Evolutionary conservation across 1,140 invertebrate species (phyloP).

Genomic region (Steinernema feltiae): DNA sequence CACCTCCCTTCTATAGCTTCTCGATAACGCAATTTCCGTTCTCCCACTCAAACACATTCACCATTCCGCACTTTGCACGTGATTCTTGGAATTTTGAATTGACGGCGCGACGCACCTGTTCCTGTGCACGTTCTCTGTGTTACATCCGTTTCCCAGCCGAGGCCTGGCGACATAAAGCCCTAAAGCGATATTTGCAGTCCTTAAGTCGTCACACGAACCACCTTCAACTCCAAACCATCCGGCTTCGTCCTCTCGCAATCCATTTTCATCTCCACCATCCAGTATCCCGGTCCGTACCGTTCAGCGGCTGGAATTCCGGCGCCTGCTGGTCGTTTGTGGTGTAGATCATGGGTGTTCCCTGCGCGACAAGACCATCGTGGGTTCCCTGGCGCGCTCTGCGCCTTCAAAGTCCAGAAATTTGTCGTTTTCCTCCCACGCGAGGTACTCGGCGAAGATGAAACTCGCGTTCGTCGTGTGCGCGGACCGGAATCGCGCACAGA

Average conservation of each 20-base stretch:
- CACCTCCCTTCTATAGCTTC: no score
- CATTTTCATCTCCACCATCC: slow-evolving; percentile 34
- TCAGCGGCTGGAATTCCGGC: slow-evolving; percentile 57
- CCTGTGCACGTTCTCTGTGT: slow-evolving; percentile 48
- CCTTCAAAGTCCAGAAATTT: slow-evolving; percentile 61
- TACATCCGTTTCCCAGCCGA: slow-evolving; percentile 56
- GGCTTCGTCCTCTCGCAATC: not conserved
- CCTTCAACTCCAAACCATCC: slow-evolving; percentile 25
- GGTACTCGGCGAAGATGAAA: slow-evolving; percentile 58
- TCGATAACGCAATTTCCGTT: slow-evolving; percentile 55
- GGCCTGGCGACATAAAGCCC: slow-evolving; percentile 43
- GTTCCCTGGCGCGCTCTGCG: slow-evolving; percentile 58
- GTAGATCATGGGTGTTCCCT: slow-evolving; percentile 60
- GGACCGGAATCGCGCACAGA: slow-evolving; percentile 58
- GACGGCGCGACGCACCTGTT: slow-evolving; percentile 48
- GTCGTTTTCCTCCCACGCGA: slow-evolving; percentile 59
- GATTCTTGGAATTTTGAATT: slow-evolving; percentile 58
- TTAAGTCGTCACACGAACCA: not conserved
- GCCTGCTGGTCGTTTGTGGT: slow-evolving; percentile 58
- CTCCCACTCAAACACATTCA: slow-evolving; percentile 60
- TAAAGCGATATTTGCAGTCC: slow-evolving; percentile 6
- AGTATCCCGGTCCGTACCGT: slow-evolving; percentile 61
- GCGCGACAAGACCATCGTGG: slow-evolving; percentile 50
- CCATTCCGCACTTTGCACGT: slow-evolving; percentile 60
- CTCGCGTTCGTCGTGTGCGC: slow-evolving; percentile 57